These are phyloP conservation scores for Botia kubotai DNA, from an alignment of 2,797 vertebrate genomes.

Conservation along the genomic window DNA sequence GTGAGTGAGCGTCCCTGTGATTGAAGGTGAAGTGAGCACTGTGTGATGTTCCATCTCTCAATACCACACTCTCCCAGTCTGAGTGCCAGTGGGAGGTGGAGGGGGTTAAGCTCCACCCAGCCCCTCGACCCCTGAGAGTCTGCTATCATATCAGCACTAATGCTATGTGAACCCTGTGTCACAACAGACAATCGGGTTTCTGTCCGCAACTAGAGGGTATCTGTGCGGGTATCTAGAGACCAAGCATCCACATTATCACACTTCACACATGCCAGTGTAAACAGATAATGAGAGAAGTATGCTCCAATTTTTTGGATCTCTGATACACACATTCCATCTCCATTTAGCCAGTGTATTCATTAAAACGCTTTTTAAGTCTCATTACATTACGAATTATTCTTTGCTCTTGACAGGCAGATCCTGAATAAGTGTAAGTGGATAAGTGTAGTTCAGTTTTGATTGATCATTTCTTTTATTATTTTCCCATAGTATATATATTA, in stretches of 20 bases:
- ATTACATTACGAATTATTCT: neutral
- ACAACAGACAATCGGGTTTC: conserved; percentile 34
- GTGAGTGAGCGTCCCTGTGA: too few relatives aligned
- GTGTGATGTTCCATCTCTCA: too few relatives aligned
- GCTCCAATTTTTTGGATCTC: neutral
- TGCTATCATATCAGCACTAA: conserved; percentile 36
- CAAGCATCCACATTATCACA: conserved; percentile 32
- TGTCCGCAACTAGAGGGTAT: neutral
- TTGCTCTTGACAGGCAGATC: neutral
- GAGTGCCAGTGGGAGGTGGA: too few relatives aligned
- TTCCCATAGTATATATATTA: too few relatives aligned
- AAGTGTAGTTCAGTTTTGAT: too few relatives aligned
- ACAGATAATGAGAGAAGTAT: conserved; percentile 9
- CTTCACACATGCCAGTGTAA: conserved; percentile 27
- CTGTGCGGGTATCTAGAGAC: conserved; percentile 16
- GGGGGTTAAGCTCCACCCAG: neutral
- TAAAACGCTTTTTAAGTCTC: neutral
- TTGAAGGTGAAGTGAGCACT: too few relatives aligned
- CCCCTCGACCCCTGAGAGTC: conserved; percentile 21
- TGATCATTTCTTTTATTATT: too few relatives aligned
- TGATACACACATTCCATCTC: neutral
- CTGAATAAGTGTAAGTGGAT: too few relatives aligned
- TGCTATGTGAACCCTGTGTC: conserved; percentile 10
- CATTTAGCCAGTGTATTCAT: neutral
- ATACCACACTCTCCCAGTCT: too few relatives aligned